These are phyloP conservation scores for Saguinus midas DNA, from an alignment of 2,113 vertebrate species.

Conservation along the genomic window DNA sequence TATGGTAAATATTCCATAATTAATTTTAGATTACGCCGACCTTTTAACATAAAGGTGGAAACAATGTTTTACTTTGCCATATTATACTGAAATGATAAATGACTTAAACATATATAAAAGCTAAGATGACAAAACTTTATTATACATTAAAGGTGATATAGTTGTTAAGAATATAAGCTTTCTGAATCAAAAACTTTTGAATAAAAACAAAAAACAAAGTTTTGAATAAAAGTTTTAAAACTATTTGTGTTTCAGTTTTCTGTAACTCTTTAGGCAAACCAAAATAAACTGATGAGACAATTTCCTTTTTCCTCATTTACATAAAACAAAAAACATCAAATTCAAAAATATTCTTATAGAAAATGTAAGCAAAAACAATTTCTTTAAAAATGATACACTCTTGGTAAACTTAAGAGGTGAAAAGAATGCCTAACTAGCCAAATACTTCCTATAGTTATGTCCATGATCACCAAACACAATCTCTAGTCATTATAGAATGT, in stretches of 20 bases:
- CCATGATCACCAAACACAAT: neutral
- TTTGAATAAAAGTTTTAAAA: slow-evolving; percentile 40
- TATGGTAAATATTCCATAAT: slow-evolving; percentile 99
- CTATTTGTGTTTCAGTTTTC: slow-evolving; percentile 27
- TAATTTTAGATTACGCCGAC: slow-evolving; percentile 93
- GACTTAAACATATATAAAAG: slow-evolving; percentile 6
- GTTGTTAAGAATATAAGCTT: slow-evolving; percentile 17
- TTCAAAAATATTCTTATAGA: slow-evolving; percentile 33
- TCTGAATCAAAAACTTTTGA: neutral
- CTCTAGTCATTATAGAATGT: neutral
- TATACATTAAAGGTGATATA: slow-evolving; percentile 25
- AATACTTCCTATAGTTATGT: neutral
- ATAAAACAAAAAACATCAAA: slow-evolving; percentile 29
- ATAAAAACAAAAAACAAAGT: neutral
- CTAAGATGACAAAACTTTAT: slow-evolving; percentile 33
- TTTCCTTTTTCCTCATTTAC: neutral
- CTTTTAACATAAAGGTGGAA: slow-evolving; percentile 80
- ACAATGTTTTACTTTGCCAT: slow-evolving; percentile 46
- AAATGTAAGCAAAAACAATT: neutral
- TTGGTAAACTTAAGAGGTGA: neutral
- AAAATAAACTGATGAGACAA: slow-evolving; percentile 34
- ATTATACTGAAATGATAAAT: slow-evolving; percentile 27
- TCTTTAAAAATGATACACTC: slow-evolving; percentile 19
- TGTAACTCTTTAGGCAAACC: slow-evolving; percentile 23
- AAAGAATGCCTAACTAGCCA: neutral